Base-by-base conservation (phyloP, 64 coral and sea anemone species). In the Pocillopora damicornis region DNA sequence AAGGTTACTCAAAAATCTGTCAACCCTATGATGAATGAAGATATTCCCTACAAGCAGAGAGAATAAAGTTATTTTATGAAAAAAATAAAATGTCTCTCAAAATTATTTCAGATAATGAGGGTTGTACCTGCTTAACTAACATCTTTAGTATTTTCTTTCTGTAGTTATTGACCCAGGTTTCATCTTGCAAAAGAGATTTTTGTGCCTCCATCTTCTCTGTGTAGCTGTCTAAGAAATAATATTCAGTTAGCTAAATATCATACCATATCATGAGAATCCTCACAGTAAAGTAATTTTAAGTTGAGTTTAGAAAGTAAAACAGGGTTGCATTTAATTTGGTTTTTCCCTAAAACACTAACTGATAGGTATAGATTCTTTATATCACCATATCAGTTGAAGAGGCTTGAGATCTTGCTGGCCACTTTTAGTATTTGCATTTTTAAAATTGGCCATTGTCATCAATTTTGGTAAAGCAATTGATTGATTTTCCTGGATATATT, bases 101-200 rank as follows among this genome's bases (percentile, higher is more conserved):
- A 25, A 25, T 25, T 25, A 0, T 22, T 1, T 8, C 67, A 71
- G 67, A 71, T 20, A 1, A 15, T 15, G 13, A 9, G n/a, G 25
- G 20, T 11, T 23, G 58, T 88, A 93, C 92, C 87, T 89, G 87
- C 88, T 93, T 93, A 18, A 78, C 63, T 13, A 93, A 15, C 79
- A 89, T 86, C 15, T 88, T 81, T 23, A 86, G n/a, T 1, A 78
- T 59, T 38, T 93, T 71, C 65, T 63, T 57, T 36, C 89, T 10
- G 68, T 83, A 93, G 58, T 25, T 35, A 34, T 81, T 75, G 22
- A 88, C 59, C 92, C 92, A 93, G 18, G 63, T 89, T 72, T 83
- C 1, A 79, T 93, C 92, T 73, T 86, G 79, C 38, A 34, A 76
- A 56, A 89, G 80, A 66, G 80, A 80, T 71, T 76, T 83, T 62